Percentiles rank a stretch among this genome's conserved stretches.
Evolutionary conservation across 2,113 vertebrate species (phyloP).

Genomic region (Apteryx mantelli): DNA sequence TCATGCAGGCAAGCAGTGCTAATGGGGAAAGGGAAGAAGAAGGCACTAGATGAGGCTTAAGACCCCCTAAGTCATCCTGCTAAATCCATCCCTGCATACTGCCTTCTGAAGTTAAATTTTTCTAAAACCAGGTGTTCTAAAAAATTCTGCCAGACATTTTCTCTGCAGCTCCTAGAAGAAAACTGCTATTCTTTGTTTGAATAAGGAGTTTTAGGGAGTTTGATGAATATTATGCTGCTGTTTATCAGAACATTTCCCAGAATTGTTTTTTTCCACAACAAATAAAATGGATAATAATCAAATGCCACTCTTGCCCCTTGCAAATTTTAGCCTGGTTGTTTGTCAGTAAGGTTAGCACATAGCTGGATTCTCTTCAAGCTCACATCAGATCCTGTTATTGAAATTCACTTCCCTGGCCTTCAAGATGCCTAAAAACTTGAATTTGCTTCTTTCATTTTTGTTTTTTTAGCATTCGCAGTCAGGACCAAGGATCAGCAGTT

Average conservation of each 20-base stretch:
- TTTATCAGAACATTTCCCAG: neutral
- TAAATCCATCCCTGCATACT: neutral
- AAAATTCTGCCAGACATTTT: neutral
- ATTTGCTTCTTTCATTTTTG: neutral
- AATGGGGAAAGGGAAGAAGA: neutral
- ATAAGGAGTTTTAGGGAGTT: neutral
- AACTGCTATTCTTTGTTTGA: neutral
- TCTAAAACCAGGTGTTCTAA: neutral
- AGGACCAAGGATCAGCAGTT: neutral
- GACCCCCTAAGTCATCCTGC: neutral
- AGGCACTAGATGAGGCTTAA: neutral
- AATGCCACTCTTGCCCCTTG: neutral
- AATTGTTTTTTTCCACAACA: neutral
- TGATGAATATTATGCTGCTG: neutral
- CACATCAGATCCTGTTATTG: neutral
- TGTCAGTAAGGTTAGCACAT: neutral
- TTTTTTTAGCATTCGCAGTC: neutral
- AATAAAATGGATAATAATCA: neutral
- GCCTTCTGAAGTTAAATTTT: neutral
- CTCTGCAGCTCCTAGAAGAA: neutral
- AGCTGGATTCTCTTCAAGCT: neutral
- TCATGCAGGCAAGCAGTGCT: neutral
- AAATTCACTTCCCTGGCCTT: neutral
- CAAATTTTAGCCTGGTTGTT: neutral
- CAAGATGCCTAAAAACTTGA: neutral